Evolutionary conservation across 37 sponge, comb jelly and placozoan genomes (phyloP), one percentile per base, ranked within the genome.

Genomic region (Ianthella basta): DNA sequence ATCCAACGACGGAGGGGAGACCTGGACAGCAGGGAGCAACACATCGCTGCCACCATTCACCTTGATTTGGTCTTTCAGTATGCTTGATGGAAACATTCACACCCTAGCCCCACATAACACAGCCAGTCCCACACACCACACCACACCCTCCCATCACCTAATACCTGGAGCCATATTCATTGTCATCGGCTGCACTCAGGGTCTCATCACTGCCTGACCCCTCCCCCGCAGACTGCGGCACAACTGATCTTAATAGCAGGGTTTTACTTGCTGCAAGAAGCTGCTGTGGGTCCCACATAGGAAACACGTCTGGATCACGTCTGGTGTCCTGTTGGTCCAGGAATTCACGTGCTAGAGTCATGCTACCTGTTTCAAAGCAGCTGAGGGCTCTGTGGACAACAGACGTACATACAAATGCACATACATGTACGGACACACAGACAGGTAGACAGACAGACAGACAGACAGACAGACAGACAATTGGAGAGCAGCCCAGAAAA

Each of bases 261-360:
- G 68, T 80, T 79, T 87, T 83, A 65, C 95, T 95, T 56, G 93
- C 89, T 30, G 54, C 81, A 30, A 95, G 83, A 54, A 95, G 85
- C 93, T 95, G 95, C 18, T 35, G 54, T 0, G 95, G 95, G 69
- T 91, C 87, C 95, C 95, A 95, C 57, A 91, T 72, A 15, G 95
- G 95, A 78, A 82, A 87, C 78, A 90, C 91, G 69, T 93, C 94
- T 0, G 94, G 94, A 34, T 93, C 94, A 67, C 94, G 81, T 8
- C 83, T 72, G 37, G 60, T 53, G 38, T 87, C 86, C n/a, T 80
- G 86, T 10, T 5, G 23, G 39, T 90, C 94, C 41, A 90, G 77
- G 29, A 29, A 69, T 18, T 93, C 91, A 20, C 85, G 65, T 20
- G 81, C 74, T 4, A 29, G 37, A 19, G 59, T 29, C 18, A 89